A percentile compares a stretch with the other conserved stretches of the same genome.
Evolutionary conservation across 2,888 invertebrate genomes (phyloP).

Genomic region (Macaria notata): DNA sequence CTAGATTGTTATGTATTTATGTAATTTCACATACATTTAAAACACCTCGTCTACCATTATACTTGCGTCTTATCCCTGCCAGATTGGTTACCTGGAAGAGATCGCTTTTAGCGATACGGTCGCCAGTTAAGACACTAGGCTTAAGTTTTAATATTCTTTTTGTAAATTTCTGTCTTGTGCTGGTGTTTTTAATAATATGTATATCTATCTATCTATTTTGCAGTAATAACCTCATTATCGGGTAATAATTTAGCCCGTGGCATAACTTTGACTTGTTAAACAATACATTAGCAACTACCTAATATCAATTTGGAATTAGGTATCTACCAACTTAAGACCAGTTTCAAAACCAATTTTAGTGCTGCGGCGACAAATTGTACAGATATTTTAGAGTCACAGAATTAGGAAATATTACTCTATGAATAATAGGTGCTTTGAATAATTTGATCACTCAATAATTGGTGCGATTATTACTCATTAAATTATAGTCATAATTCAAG

Average conservation of each 20-base stretch:
- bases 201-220: conserved; percentile 26
- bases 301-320: conserved; percentile 2
- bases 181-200: no score
- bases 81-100: no score
- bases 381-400: conserved; percentile 8
- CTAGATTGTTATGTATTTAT: no score
- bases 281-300: conserved; percentile 20
- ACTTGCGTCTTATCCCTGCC: no score
- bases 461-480: conserved; percentile 22
- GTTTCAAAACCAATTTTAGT: conserved; percentile 6
- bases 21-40: no score
- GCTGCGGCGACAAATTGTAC: conserved; percentile 15
- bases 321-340: conserved; percentile 2
- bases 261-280: conserved; percentile 18
- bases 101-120: no score
- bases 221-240: conserved; percentile 29
- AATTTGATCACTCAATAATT: conserved; percentile 23
- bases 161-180: no score
- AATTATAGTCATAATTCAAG: conserved; percentile 21
- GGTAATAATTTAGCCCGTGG: conserved; percentile 25
- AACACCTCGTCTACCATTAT: no score
- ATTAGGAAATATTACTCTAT: conserved; percentile 17
- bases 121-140: no score
- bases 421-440: conserved; percentile 19
- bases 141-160: no score